phyloP scores from a whole-genome alignment of 2,888 invertebrate genomes.

The Metalampra italica region DNA sequence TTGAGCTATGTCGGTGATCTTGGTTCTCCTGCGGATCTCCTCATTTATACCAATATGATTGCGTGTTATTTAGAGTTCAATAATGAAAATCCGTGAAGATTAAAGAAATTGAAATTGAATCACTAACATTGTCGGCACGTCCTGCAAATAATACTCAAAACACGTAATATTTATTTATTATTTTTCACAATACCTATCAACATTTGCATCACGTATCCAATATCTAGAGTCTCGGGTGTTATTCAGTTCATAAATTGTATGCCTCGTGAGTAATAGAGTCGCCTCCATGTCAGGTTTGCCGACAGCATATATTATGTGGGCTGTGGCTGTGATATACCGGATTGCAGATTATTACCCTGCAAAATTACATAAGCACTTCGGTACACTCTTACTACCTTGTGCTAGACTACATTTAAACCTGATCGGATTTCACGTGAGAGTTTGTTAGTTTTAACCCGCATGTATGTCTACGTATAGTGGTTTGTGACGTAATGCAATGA shows the following conservation, averaged over 20 bases:
- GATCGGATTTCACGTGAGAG: no score
- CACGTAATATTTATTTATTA: no score
- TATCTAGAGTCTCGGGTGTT: constrained; percentile 57
- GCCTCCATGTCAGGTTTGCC: constrained; percentile 53
- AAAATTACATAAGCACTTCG: not conserved
- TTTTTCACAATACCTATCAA: constrained; percentile 30
- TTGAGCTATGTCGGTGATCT: no score
- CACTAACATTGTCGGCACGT: not conserved
- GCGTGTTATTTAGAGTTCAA: no score
- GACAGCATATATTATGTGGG: constrained; percentile 61
- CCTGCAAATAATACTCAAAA: not conserved
- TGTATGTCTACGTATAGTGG: no score
- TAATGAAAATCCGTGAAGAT: no score
- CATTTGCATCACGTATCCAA: constrained; percentile 69
- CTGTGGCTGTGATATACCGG: constrained; percentile 32
- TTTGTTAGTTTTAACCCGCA: no score
- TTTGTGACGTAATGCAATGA: no score
- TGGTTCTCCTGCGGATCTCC: no score
- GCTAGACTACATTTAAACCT: no score
- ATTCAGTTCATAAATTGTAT: constrained; percentile 67
- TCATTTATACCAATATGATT: no score
- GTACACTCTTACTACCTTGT: not conserved
- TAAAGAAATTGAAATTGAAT: no score
- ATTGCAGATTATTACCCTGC: not conserved
- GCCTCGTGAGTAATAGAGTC: constrained; percentile 61